Conservation (phyloP, 92 coral and sea anemone species). For the Pocillopora meandrina region DNA sequence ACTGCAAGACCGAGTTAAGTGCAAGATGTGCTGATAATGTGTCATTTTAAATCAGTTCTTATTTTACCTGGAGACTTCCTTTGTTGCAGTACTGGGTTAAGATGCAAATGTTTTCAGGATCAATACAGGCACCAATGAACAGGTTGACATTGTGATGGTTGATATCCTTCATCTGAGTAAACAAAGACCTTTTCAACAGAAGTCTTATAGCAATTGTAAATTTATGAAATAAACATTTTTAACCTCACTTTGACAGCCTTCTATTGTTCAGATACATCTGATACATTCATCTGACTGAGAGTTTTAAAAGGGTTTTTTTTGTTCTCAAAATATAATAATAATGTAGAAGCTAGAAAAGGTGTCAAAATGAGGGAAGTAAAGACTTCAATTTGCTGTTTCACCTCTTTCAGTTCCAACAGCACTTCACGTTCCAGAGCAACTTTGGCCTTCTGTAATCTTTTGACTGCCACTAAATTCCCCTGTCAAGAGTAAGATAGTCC, state of each 20-base stretch:
- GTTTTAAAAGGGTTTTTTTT: too few species aligned
- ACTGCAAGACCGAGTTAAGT: not conserved
- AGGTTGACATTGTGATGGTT: constrained; percentile 80
- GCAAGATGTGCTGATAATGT: not conserved
- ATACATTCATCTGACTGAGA: too few species aligned
- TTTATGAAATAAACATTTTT: too few species aligned
- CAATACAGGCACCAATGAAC: constrained; percentile 93
- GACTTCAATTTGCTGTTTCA: constrained; percentile 5
- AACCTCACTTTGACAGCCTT: too few species aligned
- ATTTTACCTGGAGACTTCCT: constrained; percentile 89
- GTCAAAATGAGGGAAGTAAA: not conserved
- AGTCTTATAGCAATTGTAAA: too few species aligned
- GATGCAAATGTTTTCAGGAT: constrained; percentile 75
- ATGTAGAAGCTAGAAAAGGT: not conserved
- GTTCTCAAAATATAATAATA: too few species aligned
- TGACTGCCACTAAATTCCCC: constrained; percentile 92
- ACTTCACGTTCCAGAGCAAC: constrained; percentile 67
- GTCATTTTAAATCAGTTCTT: not conserved
- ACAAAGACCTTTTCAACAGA: not conserved
- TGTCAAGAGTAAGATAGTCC: constrained; percentile 10
- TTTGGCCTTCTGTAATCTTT: constrained; percentile 70
- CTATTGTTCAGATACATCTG: too few species aligned
- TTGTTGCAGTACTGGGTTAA: constrained; percentile 81
- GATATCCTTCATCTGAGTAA: constrained; percentile 74
- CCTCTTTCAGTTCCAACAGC: constrained; percentile 88